These are phyloP conservation scores for Caranx melampygus DNA, from an alignment of 2,113 vertebrate genomes.

Conservation along the genomic window DNA sequence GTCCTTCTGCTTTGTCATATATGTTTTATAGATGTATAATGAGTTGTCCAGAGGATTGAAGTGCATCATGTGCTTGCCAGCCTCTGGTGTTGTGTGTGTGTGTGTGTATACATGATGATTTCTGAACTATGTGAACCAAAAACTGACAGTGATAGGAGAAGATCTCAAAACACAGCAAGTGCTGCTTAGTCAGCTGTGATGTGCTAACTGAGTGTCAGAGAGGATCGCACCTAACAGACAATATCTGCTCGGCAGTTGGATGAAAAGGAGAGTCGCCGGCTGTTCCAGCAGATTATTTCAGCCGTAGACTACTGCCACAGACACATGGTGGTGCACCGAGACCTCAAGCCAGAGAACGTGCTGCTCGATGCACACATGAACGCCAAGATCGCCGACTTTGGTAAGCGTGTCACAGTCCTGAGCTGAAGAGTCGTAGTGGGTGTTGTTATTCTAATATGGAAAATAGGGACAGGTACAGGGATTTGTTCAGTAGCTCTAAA, in stretches of 20 bases:
- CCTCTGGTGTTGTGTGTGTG: not conserved
- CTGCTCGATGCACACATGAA: constrained; percentile 99
- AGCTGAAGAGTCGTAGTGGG: not conserved
- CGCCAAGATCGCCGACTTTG: constrained; percentile 98
- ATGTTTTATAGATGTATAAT: not conserved
- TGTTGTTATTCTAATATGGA: not conserved
- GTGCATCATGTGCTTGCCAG: constrained; percentile 4
- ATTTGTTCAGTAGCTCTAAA: not conserved
- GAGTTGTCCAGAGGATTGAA: not conserved
- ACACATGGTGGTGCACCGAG: constrained; percentile 98
- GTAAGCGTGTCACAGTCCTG: constrained; percentile 77
- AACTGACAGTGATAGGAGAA: constrained; percentile 14
- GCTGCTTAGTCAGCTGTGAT: constrained; percentile 50
- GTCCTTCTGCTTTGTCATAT: not conserved
- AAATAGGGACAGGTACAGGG: not conserved
- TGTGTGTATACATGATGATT: constrained; percentile 9
- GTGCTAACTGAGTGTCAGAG: constrained; percentile 46
- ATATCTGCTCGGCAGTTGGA: constrained; percentile 87
- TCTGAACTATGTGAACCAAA: constrained; percentile 25
- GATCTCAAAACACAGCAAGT: constrained; percentile 29
- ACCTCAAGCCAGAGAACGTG: constrained; percentile 99
- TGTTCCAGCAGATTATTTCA: constrained; percentile 99
- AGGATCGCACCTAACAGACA: constrained; percentile 56
- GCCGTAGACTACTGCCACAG: constrained; percentile 98
- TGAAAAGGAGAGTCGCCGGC: constrained; percentile 95